A percentile compares a stretch with the other conserved stretches of the same genome.
Evolutionary conservation across 2,888 invertebrate species (phyloP).

Genomic region (Synergus japonicus): DNA sequence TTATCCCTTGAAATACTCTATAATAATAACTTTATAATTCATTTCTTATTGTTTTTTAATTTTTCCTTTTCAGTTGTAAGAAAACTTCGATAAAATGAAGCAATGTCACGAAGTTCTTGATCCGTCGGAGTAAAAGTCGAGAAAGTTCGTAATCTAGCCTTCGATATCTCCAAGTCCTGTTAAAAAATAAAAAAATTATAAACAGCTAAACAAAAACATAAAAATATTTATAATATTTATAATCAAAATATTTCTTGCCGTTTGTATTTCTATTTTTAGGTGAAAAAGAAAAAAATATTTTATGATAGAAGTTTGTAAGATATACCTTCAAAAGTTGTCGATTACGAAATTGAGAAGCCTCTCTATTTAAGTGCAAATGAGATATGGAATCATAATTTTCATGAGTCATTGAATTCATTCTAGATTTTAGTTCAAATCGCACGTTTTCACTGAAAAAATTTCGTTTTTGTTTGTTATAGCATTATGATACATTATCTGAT

Average conservation of each 20-base stretch:
- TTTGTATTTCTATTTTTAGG: background rate
- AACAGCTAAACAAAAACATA: too few species aligned
- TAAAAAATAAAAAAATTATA: background rate
- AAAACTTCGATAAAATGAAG: slow-evolving; percentile 62
- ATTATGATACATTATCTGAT: background rate
- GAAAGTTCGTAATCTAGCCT: slow-evolving; percentile 70
- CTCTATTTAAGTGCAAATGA: slow-evolving; percentile 43
- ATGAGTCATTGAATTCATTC: slow-evolving; percentile 40
- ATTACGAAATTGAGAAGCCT: slow-evolving; percentile 66
- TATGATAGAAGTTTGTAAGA: background rate
- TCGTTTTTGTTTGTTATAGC: background rate
- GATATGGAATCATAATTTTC: slow-evolving; percentile 46
- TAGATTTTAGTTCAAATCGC: slow-evolving; percentile 47
- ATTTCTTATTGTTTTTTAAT: background rate
- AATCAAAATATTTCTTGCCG: background rate
- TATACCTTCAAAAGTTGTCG: slow-evolving; percentile 68
- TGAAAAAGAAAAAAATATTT: background rate
- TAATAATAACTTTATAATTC: background rate
- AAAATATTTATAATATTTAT: too few species aligned
- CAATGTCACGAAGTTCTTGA: slow-evolving; percentile 68
- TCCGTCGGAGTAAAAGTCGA: slow-evolving; percentile 72
- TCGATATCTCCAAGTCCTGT: slow-evolving; percentile 69
- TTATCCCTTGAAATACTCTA: too few species aligned
- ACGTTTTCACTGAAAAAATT: slow-evolving; percentile 55
- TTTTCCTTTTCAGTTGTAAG: slow-evolving; percentile 48